Percentiles rank a stretch among this genome's conserved stretches.
Conservation (phyloP, 2,888 invertebrate species). For the Camponotus fellah region DNA sequence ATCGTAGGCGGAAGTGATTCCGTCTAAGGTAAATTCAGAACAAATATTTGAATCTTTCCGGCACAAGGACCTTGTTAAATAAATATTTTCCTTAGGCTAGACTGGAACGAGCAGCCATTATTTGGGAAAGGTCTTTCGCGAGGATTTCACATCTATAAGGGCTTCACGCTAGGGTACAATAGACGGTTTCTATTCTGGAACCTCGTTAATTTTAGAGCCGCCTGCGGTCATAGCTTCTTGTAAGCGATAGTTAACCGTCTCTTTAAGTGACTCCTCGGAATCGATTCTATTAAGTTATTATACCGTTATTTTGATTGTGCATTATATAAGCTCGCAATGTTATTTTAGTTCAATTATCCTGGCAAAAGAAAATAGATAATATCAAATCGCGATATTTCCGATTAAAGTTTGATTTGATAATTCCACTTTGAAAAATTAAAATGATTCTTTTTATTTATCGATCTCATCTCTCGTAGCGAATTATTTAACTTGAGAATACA, state of each 20-base stretch:
- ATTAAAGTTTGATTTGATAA: background rate
- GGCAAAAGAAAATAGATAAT: background rate
- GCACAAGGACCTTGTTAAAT: background rate
- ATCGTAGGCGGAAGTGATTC: background rate
- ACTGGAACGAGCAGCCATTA: slow-evolving; percentile 11
- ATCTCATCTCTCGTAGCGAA: background rate
- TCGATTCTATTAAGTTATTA: slow-evolving; percentile 50
- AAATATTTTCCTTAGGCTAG: slow-evolving; percentile 39
- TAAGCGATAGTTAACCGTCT: slow-evolving; percentile 41
- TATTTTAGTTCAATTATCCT: background rate
- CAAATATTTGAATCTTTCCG: background rate
- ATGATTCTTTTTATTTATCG: background rate
- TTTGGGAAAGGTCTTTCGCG: background rate
- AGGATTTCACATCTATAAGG: background rate
- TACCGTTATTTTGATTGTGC: background rate
- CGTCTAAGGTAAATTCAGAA: background rate
- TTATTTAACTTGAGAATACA: background rate
- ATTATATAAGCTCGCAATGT: background rate
- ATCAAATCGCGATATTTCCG: background rate
- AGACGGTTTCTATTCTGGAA: slow-evolving; percentile 16
- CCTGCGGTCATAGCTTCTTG: slow-evolving; percentile 41
- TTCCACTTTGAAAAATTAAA: background rate
- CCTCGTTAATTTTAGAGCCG: slow-evolving; percentile 48
- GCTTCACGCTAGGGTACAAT: slow-evolving; percentile 30
- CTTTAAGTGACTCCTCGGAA: slow-evolving; percentile 30